Percentiles rank a stretch among this genome's conserved stretches.
Conservation (phyloP, 2,797 vertebrate genomes). For the Otus scops region DNA sequence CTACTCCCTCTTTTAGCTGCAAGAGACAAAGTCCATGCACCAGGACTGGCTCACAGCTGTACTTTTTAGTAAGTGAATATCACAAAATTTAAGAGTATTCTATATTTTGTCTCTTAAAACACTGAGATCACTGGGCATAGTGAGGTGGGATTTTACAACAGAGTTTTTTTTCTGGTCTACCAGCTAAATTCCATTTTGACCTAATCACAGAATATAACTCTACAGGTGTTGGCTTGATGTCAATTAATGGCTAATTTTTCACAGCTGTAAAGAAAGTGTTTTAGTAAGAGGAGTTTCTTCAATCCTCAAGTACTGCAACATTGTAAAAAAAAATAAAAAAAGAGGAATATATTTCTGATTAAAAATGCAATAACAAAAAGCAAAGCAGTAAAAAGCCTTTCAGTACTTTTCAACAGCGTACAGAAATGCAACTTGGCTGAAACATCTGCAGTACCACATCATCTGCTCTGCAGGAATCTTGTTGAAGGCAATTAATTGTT, state of each 20-base stretch:
- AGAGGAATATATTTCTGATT: not conserved
- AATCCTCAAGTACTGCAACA: not conserved
- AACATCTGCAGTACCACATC: not conserved
- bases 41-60: not conserved
- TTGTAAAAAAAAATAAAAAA: too few relatives aligned
- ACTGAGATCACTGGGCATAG: not conserved
- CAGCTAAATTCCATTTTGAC: not conserved
- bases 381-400: not conserved
- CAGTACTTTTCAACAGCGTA: not conserved
- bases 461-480: constrained; percentile 6
- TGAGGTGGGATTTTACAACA: not conserved
- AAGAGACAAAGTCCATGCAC: not conserved
- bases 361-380: not conserved
- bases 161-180: not conserved
- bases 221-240: not conserved
- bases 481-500: constrained; percentile 55
- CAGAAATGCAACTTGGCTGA: not conserved
- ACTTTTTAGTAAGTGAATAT: not conserved
- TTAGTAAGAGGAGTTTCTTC: not conserved
- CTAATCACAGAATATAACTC: not conserved
- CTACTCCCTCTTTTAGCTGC: not conserved
- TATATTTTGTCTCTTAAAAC: not conserved
- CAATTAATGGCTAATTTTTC: not conserved
- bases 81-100: not conserved
- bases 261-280: not conserved